Evolutionary conservation across 2,888 invertebrate species (phyloP), one percentile per base, ranked within the genome.

Genomic region (Mythimna vitellina): DNA sequence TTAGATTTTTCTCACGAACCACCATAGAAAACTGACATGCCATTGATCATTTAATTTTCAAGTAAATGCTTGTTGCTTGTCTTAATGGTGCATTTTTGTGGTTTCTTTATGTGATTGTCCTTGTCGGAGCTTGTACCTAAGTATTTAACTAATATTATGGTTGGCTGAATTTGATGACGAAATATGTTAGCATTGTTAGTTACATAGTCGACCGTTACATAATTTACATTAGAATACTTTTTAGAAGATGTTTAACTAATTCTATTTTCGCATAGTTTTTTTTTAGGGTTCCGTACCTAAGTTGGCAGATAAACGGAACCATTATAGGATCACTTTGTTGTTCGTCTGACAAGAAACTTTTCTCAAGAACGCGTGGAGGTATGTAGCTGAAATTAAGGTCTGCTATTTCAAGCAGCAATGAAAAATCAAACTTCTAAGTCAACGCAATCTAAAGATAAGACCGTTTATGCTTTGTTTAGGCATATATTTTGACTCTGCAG

Each of bases 161-260:
- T 70, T 71, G 46, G 46, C 6, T 20, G 61, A 32, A 22, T 51
- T n/a, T 14, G 38, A 20, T 70, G 38, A 42, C 38, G 60, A 69
- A 75, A 71, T 54, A n/a, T 71, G 53, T 25, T 42, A n/a, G 17
- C 35, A 58, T 38, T 32, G 17, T 35, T 57, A 10, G 20, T 14
- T 22, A 38, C 14, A 38, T 56, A 56, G 22, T 63, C 72, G 25
- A 54, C 35, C 6, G n/a, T 63, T 72, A 49, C 29, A 56, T 72
- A 63, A 56, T 29, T 71, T 20, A 17, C 20, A 20, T 12, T 25
- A 35, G 20, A 25, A 54, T 63, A 61, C 25, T 35, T 25, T 49
- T 46, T 10, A 29, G 20, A 56, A 42, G 0, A 22, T 17, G 22
- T 20, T 3, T 14, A 14, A 5, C 0, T 49, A n/a, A 10, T 29